These are phyloP conservation scores for Plutomurus gul DNA, from an alignment of 1,140 invertebrate species.

Conservation along the genomic window DNA sequence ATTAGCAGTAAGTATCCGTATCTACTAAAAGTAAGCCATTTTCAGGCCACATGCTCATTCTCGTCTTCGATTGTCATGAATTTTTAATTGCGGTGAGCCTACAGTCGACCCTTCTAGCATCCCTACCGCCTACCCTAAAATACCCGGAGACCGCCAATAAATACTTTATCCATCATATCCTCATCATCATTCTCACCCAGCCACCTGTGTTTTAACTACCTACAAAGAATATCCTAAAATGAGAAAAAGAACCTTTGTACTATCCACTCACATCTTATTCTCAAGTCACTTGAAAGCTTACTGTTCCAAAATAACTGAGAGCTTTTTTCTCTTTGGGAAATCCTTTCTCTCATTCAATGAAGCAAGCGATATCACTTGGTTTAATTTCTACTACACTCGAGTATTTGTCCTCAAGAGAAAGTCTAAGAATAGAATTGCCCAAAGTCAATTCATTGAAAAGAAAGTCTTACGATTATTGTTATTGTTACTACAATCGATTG, in stretches of 20 bases:
- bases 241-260: neutral
- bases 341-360: too few species aligned
- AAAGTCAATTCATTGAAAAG: neutral
- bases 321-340: too few species aligned
- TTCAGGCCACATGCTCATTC: slow-evolving; percentile 16
- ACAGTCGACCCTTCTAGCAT: neutral
- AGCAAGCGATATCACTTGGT: too few species aligned
- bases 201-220: neutral
- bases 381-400: too few species aligned
- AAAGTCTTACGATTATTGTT: neutral
- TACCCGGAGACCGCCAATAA: neutral
- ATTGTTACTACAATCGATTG: neutral
- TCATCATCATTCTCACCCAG: neutral
- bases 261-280: too few species aligned
- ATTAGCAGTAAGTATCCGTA: too few species aligned
- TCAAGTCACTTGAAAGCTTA: too few species aligned
- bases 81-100: slow-evolving; percentile 27
- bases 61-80: neutral
- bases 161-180: neutral
- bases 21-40: too few species aligned
- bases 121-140: neutral
- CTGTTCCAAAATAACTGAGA: too few species aligned
- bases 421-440: too few species aligned
- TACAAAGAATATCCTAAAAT: neutral
- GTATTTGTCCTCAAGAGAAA: too few species aligned